Conservation (phyloP, 2,888 invertebrate species). For the Campoplex nolae region DNA sequence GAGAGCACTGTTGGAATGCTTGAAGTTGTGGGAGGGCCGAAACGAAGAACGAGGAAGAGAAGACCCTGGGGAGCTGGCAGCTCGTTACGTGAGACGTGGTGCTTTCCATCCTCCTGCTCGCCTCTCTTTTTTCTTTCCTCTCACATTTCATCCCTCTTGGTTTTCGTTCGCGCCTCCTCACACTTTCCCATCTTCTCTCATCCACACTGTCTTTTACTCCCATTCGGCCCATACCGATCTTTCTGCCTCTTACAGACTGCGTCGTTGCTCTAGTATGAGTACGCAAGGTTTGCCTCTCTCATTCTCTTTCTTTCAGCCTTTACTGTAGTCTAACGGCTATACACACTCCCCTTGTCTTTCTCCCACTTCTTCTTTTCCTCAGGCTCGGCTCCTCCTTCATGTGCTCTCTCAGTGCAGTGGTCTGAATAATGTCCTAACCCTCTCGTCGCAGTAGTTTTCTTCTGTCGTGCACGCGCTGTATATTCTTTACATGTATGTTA, state of each 20-base stretch:
- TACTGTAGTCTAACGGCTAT: slow-evolving; percentile 9
- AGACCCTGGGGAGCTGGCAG: slow-evolving; percentile 83
- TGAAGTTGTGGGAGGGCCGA: slow-evolving; percentile 58
- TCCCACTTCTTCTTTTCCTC: slow-evolving; percentile 20
- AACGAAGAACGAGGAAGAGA: slow-evolving; percentile 74
- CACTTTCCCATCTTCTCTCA: slow-evolving; percentile 51
- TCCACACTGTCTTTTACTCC: slow-evolving; percentile 62
- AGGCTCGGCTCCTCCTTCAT: slow-evolving; percentile 53
- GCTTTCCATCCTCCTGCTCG: slow-evolving; percentile 64
- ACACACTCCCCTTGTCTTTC: slow-evolving; percentile 28
- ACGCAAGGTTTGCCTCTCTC: slow-evolving; percentile 3
- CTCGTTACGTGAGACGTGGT: slow-evolving; percentile 83
- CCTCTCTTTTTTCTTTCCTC: slow-evolving; percentile 28
- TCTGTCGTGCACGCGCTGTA: slow-evolving; percentile 53
- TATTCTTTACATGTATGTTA: slow-evolving; percentile 46
- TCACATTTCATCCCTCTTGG: slow-evolving; percentile 47
- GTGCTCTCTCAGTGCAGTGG: slow-evolving; percentile 69
- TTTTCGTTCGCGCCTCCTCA: slow-evolving; percentile 42
- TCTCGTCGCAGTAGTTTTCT: slow-evolving; percentile 58
- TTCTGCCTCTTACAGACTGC: slow-evolving; percentile 66
- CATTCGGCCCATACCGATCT: slow-evolving; percentile 55
- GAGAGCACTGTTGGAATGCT: slow-evolving; percentile 60
- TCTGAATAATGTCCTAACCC: slow-evolving; percentile 79
- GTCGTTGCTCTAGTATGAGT: slow-evolving; percentile 14
- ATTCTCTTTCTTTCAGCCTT: slow-evolving; percentile 18